Base-by-base conservation (phyloP, 92 coral and sea anemone genomes). In the Umimayanthus chanpuru region DNA sequence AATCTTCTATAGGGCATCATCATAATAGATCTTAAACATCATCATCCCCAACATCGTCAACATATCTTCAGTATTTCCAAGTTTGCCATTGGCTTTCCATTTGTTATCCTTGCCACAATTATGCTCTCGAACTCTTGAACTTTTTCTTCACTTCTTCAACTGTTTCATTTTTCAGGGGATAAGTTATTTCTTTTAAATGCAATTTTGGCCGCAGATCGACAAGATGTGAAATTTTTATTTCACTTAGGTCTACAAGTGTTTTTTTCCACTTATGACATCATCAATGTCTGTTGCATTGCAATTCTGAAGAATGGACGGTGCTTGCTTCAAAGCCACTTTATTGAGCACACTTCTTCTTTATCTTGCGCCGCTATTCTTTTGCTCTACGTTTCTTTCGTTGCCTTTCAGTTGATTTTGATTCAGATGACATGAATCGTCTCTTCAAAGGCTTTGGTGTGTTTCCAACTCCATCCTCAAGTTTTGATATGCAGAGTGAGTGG, bases 281-380 rank as follows among this genome's bases (percentile, higher is more conserved):
- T 68, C 30, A 68, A 68, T 68, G 73, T 11, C 73, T 68, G 11
- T 68, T 68, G 73, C 73, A 68, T 68, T 68, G 30, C 73, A 68
- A 68, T 32, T 68, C 73, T 68, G 73, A 68, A 68, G 73, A 68
- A 68, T 68, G 73, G 73, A 68, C 73, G 30, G 73, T 32, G 70
- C 70, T 64, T 64, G 70, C 70, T 21, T 64, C 70, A 64, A 64
- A 64, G 70, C 70, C 70, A 64, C 70, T 64, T 64, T 64, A 64
- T 64, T 68, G 29, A 21, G 30, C 70, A 64, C 70, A 9, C 70
- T 64, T 64, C 70, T 64, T 64, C 70, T 64, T 64, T 64, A 64
- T 64, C 70, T 64, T 64, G 70, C 70, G 1, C 70, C 70, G 70
- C 70, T 64, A 21, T 64, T 64, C 70, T 64, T 64, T 12, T 9